phyloP scores from a whole-genome alignment of 2,888 invertebrate species.

The Drosophila falleni region DNA sequence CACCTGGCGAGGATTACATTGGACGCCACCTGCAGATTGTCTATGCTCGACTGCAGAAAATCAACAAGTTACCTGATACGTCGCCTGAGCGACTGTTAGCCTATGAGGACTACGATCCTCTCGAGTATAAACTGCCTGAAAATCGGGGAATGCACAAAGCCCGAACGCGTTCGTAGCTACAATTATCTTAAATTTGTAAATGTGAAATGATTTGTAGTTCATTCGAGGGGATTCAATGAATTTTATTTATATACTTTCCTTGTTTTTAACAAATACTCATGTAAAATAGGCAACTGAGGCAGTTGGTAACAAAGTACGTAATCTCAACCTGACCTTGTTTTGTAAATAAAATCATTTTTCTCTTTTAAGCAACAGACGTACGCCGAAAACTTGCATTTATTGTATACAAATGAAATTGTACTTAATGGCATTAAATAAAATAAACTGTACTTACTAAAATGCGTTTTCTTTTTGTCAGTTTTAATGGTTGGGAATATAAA shows the following conservation, averaged over 20 bases:
- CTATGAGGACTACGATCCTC: constrained; percentile 84
- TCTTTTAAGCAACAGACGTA: constrained; percentile 33
- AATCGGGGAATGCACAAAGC: constrained; percentile 47
- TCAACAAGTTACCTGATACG: constrained; percentile 82
- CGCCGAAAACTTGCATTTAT: constrained; percentile 54
- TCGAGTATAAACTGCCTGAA: constrained; percentile 77
- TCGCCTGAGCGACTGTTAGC: constrained; percentile 83
- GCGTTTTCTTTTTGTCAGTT: too few relatives aligned
- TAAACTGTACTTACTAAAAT: constrained; percentile 53
- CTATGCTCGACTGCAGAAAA: constrained; percentile 80
- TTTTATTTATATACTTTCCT: neutral
- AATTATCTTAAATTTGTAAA: constrained; percentile 18
- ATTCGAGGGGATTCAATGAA: neutral
- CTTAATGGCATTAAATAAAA: constrained; percentile 52
- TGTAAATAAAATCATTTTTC: constrained; percentile 59
- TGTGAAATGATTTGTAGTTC: constrained; percentile 1
- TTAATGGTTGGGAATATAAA: too few relatives aligned
- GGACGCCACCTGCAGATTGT: constrained; percentile 95
- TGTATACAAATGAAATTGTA: constrained; percentile 52
- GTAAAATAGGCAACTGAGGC: neutral
- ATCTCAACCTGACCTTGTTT: constrained; percentile 49
- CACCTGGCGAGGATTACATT: constrained; percentile 96
- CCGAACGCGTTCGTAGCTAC: constrained; percentile 60
- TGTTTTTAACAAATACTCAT: constrained; percentile 3
- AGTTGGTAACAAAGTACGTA: constrained; percentile 52